A percentile compares a stretch with the other conserved stretches of the same genome.
phyloP scores from a whole-genome alignment of 2,797 vertebrate species.

The Sphenopsis melanotis region DNA sequence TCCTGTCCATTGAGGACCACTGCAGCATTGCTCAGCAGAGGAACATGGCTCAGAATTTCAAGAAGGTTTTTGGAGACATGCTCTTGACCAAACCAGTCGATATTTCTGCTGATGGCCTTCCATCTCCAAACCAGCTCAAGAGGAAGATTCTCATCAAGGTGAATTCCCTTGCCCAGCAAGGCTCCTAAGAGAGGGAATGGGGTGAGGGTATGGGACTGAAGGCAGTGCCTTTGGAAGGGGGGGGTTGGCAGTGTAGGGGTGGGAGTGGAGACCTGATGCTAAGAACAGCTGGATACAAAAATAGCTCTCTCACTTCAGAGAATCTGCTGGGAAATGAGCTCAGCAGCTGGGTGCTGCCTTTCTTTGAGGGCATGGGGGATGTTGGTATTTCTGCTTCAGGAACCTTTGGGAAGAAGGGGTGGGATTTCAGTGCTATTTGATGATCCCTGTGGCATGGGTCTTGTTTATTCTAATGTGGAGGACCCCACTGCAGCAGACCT shows the following conservation, averaged over 20 bases:
- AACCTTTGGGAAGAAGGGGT: not conserved
- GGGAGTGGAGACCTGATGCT: not conserved
- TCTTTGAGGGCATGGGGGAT: not conserved
- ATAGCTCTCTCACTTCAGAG: not conserved
- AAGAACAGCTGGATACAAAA: not conserved
- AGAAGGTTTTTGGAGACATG: slow-evolving; percentile 95
- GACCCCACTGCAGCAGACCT: not conserved
- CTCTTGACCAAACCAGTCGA: slow-evolving; percentile 96
- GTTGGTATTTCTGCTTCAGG: not conserved
- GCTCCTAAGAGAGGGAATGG: not conserved
- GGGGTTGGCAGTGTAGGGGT: not conserved
- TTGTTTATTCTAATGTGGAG: not conserved
- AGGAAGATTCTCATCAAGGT: slow-evolving; percentile 99
- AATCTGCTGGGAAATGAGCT: not conserved
- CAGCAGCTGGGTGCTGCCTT: not conserved
- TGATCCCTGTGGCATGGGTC: not conserved
- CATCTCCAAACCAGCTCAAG: slow-evolving; percentile 95
- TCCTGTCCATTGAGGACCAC: slow-evolving; percentile 98
- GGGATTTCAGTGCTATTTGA: not conserved
- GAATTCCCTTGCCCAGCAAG: not conserved
- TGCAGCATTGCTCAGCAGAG: slow-evolving; percentile 98
- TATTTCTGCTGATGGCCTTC: slow-evolving; percentile 91
- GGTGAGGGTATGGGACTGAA: not conserved
- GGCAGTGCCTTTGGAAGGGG: not conserved
- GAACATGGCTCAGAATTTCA: slow-evolving; percentile 93